Percentiles rank a stretch among this genome's conserved stretches.
phyloP scores from a whole-genome alignment of 1,140 invertebrate species.

The Eumeta japonica region DNA sequence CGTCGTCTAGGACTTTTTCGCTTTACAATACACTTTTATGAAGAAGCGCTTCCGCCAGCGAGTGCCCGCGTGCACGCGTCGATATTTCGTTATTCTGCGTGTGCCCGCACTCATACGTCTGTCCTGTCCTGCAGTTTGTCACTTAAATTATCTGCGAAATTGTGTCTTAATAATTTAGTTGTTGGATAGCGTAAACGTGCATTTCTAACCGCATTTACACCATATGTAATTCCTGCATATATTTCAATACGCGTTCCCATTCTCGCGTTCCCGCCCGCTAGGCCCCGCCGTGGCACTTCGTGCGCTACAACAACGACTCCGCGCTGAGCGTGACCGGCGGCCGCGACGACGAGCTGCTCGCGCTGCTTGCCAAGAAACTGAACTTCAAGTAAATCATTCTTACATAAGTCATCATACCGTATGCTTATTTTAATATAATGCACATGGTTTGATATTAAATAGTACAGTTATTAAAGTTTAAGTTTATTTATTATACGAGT shows the following conservation, averaged over 20 bases:
- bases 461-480: neutral
- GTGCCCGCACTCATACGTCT: too few species aligned
- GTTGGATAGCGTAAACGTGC: neutral
- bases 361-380: slow-evolving; percentile 62
- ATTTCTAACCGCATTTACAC: neutral
- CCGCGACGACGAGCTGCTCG: slow-evolving; percentile 65
- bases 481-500: neutral
- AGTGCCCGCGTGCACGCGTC: too few species aligned
- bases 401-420: neutral
- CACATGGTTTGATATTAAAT: neutral
- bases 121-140: neutral
- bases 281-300: slow-evolving; percentile 74
- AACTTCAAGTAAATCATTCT: slow-evolving; percentile 60
- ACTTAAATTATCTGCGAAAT: neutral
- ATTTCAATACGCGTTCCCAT: slow-evolving; percentile 7
- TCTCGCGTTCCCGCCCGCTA: slow-evolving; percentile 31
- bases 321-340: slow-evolving; percentile 65
- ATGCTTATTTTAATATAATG: slow-evolving; percentile 7
- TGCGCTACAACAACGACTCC: slow-evolving; percentile 60
- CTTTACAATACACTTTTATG: too few species aligned
- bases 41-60: too few species aligned
- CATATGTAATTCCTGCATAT: slow-evolving; percentile 3
- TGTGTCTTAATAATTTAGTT: neutral
- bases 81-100: too few species aligned
- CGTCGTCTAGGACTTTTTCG: too few species aligned